phyloP scores from a whole-genome alignment of 2,113 vertebrate genomes.

The Edolisoma coerulescens region DNA sequence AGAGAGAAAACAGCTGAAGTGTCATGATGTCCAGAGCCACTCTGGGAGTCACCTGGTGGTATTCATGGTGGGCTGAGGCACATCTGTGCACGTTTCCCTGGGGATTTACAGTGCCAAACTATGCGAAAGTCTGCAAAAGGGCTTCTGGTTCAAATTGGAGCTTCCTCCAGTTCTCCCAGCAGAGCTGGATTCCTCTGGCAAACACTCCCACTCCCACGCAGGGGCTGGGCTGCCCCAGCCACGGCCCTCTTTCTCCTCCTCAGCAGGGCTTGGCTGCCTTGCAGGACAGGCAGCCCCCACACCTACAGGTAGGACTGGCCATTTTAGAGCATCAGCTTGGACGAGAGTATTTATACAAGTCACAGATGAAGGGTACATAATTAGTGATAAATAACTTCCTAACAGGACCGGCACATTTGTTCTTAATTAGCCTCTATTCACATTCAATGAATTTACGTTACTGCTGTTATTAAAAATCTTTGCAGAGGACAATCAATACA shows the following conservation, averaged over 20 bases:
- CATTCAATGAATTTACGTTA: slow-evolving; percentile 5
- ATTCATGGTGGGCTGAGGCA: background rate
- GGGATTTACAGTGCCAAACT: background rate
- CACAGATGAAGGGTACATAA: background rate
- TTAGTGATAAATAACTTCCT: slow-evolving; percentile 3
- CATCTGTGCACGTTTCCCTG: background rate
- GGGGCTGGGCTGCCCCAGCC: background rate
- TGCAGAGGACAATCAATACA: slow-evolving; percentile 6
- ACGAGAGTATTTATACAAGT: background rate
- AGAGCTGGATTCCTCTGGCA: background rate
- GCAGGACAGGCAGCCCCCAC: background rate
- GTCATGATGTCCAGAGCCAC: background rate
- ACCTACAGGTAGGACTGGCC: background rate
- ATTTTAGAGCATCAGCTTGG: background rate
- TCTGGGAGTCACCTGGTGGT: background rate
- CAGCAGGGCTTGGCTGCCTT: background rate
- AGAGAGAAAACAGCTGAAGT: background rate
- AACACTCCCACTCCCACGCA: background rate
- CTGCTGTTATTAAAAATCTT: slow-evolving; percentile 38
- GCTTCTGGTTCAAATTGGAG: background rate
- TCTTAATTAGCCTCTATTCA: slow-evolving; percentile 38
- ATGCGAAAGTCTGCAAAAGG: background rate
- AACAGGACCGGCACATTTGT: background rate
- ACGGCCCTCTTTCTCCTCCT: background rate
- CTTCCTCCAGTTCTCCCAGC: background rate